Evolutionary conservation across 2,888 invertebrate genomes (phyloP).

Genomic region (Thumatha senex): DNA sequence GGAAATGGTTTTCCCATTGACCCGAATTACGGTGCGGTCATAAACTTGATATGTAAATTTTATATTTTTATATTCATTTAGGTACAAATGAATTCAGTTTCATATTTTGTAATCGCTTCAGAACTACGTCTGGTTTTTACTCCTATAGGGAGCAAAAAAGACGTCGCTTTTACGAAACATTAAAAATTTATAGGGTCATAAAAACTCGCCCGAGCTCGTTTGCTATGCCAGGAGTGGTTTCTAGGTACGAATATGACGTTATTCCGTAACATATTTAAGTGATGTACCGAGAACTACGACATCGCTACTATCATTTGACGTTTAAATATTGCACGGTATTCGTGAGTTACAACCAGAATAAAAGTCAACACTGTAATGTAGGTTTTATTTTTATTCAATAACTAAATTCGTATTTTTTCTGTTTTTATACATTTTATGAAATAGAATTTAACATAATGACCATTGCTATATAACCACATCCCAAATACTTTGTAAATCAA

Average conservation of each 20-base stretch:
- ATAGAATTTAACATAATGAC: too few species aligned
- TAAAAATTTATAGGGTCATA: conserved; percentile 78
- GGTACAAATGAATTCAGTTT: conserved; percentile 34
- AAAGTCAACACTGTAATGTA: neutral
- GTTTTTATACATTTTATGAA: neutral
- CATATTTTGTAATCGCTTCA: conserved; percentile 48
- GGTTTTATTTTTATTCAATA: neutral
- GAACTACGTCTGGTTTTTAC: conserved; percentile 48
- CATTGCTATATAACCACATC: too few species aligned
- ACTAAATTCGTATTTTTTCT: neutral
- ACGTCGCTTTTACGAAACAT: conserved; percentile 67
- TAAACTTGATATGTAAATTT: conserved; percentile 30
- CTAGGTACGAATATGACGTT: conserved; percentile 61
- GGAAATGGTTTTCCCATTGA: conserved; percentile 11
- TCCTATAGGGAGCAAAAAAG: conserved; percentile 51
- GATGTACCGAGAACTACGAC: conserved; percentile 37
- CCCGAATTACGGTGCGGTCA: conserved; percentile 12
- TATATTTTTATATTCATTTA: conserved; percentile 35
- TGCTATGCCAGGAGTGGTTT: conserved; percentile 52
- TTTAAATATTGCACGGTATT: neutral
- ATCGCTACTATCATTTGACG: conserved; percentile 1
- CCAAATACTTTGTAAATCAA: too few species aligned
- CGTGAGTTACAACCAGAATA: neutral
- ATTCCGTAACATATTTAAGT: conserved; percentile 53
- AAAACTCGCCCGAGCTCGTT: conserved; percentile 67